A percentile compares a stretch with the other conserved stretches of the same genome.
Evolutionary conservation across 2,113 vertebrate species (phyloP).

Genomic region (Emydocephalus ijimae): DNA sequence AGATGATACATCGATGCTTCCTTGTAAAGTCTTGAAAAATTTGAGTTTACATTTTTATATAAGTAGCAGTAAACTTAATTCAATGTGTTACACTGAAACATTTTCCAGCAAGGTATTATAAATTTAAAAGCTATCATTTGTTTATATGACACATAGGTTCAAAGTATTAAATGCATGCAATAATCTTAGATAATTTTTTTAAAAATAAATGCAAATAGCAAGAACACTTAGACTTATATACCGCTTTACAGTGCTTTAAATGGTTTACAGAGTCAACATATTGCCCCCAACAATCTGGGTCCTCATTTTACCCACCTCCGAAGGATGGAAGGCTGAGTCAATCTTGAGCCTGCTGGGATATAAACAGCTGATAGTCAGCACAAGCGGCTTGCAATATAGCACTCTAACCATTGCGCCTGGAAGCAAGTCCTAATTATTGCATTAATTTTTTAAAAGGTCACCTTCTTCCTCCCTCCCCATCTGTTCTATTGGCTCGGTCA

Average conservation of each 20-base stretch:
- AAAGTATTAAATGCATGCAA: constrained; percentile 21
- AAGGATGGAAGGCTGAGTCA: too few species aligned
- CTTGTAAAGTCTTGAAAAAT: background rate
- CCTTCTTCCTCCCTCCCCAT: background rate
- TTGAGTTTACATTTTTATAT: background rate
- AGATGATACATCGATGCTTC: background rate
- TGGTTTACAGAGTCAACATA: too few species aligned
- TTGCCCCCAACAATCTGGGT: too few species aligned
- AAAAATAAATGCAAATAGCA: background rate
- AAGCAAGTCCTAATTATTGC: constrained; percentile 28
- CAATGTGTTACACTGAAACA: background rate
- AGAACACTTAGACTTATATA: too few species aligned
- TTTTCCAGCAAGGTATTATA: background rate
- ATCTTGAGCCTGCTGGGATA: too few species aligned
- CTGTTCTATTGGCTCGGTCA: background rate
- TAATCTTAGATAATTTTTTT: background rate
- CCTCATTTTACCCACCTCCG: too few species aligned
- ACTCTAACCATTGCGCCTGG: background rate
- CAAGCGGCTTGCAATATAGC: too few species aligned
- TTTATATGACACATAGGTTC: background rate
- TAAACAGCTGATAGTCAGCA: too few species aligned
- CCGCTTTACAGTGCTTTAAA: too few species aligned
- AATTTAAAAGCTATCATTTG: constrained; percentile 21
- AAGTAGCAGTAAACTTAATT: background rate
- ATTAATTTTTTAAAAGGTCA: background rate